These are phyloP conservation scores for Eupelmus urozonus DNA, from an alignment of 2,888 invertebrate genomes.

Conservation along the genomic window DNA sequence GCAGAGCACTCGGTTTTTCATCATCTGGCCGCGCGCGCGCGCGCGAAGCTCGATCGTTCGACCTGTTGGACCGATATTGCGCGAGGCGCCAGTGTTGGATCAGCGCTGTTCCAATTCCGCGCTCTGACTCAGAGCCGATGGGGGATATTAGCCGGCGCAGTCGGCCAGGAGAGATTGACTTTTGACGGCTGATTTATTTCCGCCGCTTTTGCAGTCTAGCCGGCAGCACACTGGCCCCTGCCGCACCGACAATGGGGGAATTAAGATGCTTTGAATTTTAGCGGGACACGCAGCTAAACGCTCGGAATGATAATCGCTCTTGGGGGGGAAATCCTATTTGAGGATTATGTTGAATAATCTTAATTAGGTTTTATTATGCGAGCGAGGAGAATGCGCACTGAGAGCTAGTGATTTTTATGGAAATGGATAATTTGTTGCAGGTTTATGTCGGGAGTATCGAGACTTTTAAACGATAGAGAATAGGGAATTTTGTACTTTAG, in stretches of 20 bases:
- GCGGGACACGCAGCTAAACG: neutral
- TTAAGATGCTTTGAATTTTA: slow-evolving; percentile 22
- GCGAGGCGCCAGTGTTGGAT: slow-evolving; percentile 34
- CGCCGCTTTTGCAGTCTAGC: neutral
- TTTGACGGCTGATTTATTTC: slow-evolving; percentile 25
- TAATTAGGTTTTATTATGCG: neutral
- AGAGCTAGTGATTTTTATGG: too few relatives aligned
- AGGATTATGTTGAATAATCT: neutral
- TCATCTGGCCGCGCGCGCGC: neutral
- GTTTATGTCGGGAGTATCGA: too few relatives aligned
- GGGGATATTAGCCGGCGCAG: slow-evolving; percentile 8
- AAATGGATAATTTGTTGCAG: too few relatives aligned
- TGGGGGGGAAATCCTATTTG: neutral
- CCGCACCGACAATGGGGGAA: slow-evolving; percentile 9
- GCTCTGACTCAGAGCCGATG: neutral
- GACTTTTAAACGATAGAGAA: too few relatives aligned
- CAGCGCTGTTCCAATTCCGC: slow-evolving; percentile 47
- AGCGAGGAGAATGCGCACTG: too few relatives aligned
- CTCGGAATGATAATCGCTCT: neutral
- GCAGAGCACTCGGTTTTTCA: slow-evolving; percentile 22
- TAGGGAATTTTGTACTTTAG: too few relatives aligned
- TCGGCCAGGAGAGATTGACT: neutral
- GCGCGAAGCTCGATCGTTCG: slow-evolving; percentile 24
- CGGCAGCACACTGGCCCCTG: too few relatives aligned
- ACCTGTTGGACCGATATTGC: slow-evolving; percentile 52